These are phyloP conservation scores for Drosophila yakuba DNA, from an alignment of 1,140 invertebrate species.

Conservation along the genomic window DNA sequence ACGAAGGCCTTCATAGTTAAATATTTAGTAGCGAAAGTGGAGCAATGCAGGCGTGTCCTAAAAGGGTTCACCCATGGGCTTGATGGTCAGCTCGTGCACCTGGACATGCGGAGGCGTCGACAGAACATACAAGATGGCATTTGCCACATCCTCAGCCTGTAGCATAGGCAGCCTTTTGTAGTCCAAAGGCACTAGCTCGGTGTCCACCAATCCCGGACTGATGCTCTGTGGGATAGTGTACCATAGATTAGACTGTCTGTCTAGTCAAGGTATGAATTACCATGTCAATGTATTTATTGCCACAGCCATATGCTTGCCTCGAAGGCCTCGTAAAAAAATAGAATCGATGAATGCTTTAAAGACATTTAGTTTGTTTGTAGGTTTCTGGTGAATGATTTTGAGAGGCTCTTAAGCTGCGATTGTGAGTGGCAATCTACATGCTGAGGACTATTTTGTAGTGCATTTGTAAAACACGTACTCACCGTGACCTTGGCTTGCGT, in stretches of 20 bases:
- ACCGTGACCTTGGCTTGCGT: slow-evolving; percentile 89
- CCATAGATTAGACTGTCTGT: neutral
- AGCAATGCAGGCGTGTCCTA: slow-evolving; percentile 14
- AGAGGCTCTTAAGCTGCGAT: too few relatives aligned
- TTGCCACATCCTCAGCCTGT: slow-evolving; percentile 85
- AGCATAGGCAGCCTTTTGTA: slow-evolving; percentile 68
- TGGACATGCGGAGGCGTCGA: slow-evolving; percentile 85
- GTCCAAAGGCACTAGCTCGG: slow-evolving; percentile 85
- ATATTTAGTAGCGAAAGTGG: neutral
- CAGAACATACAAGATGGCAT: slow-evolving; percentile 86
- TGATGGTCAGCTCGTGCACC: slow-evolving; percentile 83
- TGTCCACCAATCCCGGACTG: slow-evolving; percentile 87
- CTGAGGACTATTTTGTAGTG: too few relatives aligned
- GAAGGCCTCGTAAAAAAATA: too few relatives aligned
- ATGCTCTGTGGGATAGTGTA: slow-evolving; percentile 84
- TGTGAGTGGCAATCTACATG: too few relatives aligned
- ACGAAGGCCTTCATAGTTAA: neutral
- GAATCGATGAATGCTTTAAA: too few relatives aligned
- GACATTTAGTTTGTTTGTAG: too few relatives aligned
- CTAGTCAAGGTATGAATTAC: too few relatives aligned
- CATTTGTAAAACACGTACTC: slow-evolving; percentile 58
- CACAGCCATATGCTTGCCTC: neutral
- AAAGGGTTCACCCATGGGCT: slow-evolving; percentile 75
- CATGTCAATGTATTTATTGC: too few relatives aligned
- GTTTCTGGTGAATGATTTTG: too few relatives aligned